Evolutionary conservation across 37 sponge, comb jelly and placozoan species (phyloP).

Genomic region (Spongilla lacustris): DNA sequence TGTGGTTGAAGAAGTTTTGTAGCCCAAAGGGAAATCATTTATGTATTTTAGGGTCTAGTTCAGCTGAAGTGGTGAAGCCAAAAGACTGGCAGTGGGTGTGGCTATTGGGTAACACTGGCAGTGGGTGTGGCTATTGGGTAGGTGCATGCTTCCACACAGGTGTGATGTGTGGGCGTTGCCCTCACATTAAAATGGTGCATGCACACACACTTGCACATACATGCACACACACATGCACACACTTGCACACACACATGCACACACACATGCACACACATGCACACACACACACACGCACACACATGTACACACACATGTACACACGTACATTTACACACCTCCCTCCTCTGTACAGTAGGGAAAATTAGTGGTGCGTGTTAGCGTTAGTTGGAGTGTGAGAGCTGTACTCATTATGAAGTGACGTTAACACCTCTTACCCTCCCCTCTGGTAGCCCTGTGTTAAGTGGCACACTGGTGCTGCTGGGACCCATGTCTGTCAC

Average conservation of each 20-base stretch:
- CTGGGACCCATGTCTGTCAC: no score
- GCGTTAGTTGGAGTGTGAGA: not conserved
- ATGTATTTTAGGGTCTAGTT: not conserved
- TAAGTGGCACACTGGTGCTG: not conserved
- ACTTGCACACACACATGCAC: no score
- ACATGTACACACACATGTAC: constrained; percentile 6
- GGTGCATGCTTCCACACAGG: no score
- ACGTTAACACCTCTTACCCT: not conserved
- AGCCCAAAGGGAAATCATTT: not conserved
- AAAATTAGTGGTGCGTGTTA: not conserved
- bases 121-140: not conserved
- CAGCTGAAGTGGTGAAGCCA: no score
- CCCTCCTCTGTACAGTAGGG: not conserved
- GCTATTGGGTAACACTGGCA: not conserved
- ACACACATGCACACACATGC: not conserved
- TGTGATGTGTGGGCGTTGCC: no score
- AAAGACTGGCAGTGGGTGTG: no score
- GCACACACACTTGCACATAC: not conserved
- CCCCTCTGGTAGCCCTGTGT: not conserved
- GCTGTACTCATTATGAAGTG: not conserved
- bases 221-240: not conserved
- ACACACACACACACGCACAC: constrained; percentile 11
- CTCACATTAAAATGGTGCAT: no score
- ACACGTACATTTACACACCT: not conserved
- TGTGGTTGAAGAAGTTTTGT: not conserved